A percentile compares a stretch with the other conserved stretches of the same genome.
These are phyloP conservation scores for Ectemnius cavifrons DNA, from an alignment of 2,888 invertebrate genomes.

Conservation along the genomic window DNA sequence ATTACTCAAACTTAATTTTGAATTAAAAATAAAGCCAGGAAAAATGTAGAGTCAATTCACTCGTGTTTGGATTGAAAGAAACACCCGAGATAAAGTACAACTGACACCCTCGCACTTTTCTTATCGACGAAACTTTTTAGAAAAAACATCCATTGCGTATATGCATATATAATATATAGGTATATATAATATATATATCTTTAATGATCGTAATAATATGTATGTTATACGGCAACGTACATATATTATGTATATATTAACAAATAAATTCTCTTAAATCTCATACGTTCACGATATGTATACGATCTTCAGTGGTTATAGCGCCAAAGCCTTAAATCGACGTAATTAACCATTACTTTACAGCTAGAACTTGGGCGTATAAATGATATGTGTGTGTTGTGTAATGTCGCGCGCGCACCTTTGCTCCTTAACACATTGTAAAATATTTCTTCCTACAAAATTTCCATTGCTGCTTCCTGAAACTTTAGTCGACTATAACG, in stretches of 20 bases:
- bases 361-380: conserved; percentile 60
- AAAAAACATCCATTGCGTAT: conserved; percentile 60
- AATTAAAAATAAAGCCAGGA: background rate
- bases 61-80: background rate
- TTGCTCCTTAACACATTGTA: background rate
- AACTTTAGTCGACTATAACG: no score
- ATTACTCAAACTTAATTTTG: background rate
- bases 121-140: conserved; percentile 48
- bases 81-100: conserved; percentile 14
- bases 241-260: conserved; percentile 66
- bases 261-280: conserved; percentile 66
- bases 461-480: no score
- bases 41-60: background rate
- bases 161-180: conserved; percentile 61
- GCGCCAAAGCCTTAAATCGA: conserved; percentile 57
- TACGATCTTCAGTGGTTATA: conserved; percentile 68
- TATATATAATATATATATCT: conserved; percentile 63
- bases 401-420: conserved; percentile 40
- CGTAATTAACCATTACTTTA: conserved; percentile 59
- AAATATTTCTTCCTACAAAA: no score
- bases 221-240: conserved; percentile 63
- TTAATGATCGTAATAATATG: conserved; percentile 60
- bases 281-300: conserved; percentile 70
- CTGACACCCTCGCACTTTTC: conserved; percentile 22
- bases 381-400: conserved; percentile 66